Evolutionary conservation across 2,888 invertebrate genomes (phyloP).

Genomic region (Hyposoter dolosus): DNA sequence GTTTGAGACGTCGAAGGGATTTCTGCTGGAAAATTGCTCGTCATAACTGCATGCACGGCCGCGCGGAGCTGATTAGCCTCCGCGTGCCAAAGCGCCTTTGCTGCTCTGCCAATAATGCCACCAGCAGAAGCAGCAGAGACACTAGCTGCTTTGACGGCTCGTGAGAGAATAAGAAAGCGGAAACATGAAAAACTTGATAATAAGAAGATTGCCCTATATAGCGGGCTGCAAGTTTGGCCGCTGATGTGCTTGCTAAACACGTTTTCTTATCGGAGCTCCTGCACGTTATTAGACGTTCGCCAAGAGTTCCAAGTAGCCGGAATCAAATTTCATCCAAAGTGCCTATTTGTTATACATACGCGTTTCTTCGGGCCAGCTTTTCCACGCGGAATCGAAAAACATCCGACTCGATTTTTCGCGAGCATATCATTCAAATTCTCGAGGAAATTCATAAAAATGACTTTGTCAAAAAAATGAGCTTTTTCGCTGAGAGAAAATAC

Average conservation of each 20-base stretch:
- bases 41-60: neutral
- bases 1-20: conserved; percentile 31
- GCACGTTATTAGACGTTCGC: conserved; percentile 40
- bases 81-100: neutral
- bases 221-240: conserved; percentile 45
- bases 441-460: too few species aligned
- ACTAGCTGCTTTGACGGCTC: neutral
- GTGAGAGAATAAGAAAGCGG: neutral
- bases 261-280: conserved; percentile 35
- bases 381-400: too few species aligned
- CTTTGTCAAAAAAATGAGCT: too few species aligned
- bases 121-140: neutral
- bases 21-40: conserved; percentile 29
- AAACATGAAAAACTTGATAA: conserved; percentile 19
- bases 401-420: too few species aligned
- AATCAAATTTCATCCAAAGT: conserved; percentile 57
- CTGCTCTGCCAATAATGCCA: neutral
- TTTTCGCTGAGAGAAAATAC: too few species aligned
- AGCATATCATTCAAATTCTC: too few species aligned
- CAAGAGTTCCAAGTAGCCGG: conserved; percentile 57
- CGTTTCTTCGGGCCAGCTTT: too few species aligned
- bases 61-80: neutral
- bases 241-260: conserved; percentile 22
- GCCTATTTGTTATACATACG: conserved; percentile 1
- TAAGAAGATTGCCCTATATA: conserved; percentile 49